These are phyloP conservation scores for Calameuta pallipes DNA, from an alignment of 2,888 invertebrate species.

Conservation along the genomic window DNA sequence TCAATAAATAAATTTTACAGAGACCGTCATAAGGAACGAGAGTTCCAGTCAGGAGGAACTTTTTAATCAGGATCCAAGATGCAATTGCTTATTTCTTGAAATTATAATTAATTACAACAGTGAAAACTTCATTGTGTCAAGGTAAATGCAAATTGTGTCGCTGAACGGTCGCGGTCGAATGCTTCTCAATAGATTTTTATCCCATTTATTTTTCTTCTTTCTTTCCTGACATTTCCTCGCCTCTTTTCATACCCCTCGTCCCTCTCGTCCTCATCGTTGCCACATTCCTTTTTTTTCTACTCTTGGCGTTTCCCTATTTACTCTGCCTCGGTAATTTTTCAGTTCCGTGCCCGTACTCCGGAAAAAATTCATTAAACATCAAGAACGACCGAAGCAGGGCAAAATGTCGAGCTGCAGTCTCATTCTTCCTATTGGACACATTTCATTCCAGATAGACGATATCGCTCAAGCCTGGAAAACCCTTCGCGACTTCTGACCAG, in stretches of 20 bases:
- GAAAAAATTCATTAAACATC: constrained; percentile 17
- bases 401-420: not conserved
- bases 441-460: not conserved
- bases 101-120: too few relatives aligned
- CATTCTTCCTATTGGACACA: not conserved
- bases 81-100: too few relatives aligned
- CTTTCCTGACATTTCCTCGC: not conserved
- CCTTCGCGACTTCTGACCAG: not conserved
- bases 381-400: not conserved
- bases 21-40: not conserved
- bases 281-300: not conserved
- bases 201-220: not conserved
- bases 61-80: not conserved
- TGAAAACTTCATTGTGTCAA: not conserved
- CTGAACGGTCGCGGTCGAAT: not conserved
- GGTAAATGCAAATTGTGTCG: not conserved
- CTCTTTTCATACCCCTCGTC: constrained; percentile 3
- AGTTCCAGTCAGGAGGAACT: too few relatives aligned
- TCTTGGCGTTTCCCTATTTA: not conserved
- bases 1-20: too few relatives aligned
- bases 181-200: not conserved
- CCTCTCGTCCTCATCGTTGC: constrained; percentile 16
- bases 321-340: constrained; percentile 18
- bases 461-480: not conserved
- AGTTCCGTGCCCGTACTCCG: constrained; percentile 9